Base-by-base conservation (phyloP, 2,888 invertebrate genomes). In the Phrixothrix hirtus region DNA sequence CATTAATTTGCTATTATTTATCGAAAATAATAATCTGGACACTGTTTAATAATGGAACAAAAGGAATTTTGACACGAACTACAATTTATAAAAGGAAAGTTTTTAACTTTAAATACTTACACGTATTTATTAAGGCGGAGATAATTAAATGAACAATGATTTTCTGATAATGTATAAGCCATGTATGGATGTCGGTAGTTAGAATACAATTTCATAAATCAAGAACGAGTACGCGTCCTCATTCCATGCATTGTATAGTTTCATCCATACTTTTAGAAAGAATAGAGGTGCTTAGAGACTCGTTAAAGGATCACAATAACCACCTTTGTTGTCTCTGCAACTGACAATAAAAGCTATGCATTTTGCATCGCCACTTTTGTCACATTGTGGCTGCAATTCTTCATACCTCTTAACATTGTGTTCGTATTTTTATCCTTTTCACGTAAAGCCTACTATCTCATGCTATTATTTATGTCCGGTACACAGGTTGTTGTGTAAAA, bases 301-400 rank as follows among this genome's bases (percentile, higher is more conserved):
- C 71, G 72, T 73, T 72, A 73, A 70, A 63, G 60, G 66, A 71
- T 70, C 66, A 73, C 72, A 73, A 73, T 72, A 64, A 63, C 56
- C 53, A 62, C 56, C 72, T 70, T 71, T 73, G 71, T 71, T 70
- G 67, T 71, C 68, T 64, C 58, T 37, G 49, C 52, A 46, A 54
- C 63, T 63, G 63, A 72, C 71, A 71, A 72, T 72, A 68, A 69
- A 64, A 62, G 63, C 58, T 64, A 66, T 70, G 66, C 67, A 70
- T 71, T 70, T 71, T 68, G 63, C 62, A 68, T 65, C 63, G 62
- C 62, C 67, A 66, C 67, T 67, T 66, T 62, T 62, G 49, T 49
- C 46, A 57, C 61, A 66, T 64, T 67, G 67, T 67, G 66, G 62
- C 36, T 46, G 39, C 51, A 43, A 43, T 51, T 55, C 56, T 57